Conservation (phyloP, 2,113 vertebrate species). For the Stigmatopora argus region DNA sequence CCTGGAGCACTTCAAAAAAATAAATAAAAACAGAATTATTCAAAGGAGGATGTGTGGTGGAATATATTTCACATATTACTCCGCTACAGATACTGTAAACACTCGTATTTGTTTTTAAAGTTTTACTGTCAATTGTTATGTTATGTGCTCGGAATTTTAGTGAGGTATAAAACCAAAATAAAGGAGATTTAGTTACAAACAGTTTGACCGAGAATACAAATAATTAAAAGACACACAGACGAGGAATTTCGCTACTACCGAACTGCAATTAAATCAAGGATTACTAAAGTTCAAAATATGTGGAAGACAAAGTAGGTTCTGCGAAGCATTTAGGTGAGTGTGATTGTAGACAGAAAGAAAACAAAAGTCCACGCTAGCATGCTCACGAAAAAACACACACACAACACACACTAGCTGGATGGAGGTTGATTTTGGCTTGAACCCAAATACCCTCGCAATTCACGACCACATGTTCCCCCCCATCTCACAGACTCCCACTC, state of each 20-base stretch:
- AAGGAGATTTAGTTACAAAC: too few species aligned
- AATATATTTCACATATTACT: too few species aligned
- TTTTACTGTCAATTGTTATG: too few species aligned
- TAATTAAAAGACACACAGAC: not conserved
- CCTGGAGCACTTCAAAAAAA: not conserved
- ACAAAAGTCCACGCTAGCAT: not conserved
- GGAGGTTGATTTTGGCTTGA: conserved; percentile 52
- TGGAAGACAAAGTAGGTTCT: not conserved
- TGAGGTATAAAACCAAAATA: too few species aligned
- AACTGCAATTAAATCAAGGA: not conserved
- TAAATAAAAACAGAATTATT: not conserved
- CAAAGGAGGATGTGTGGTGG: too few species aligned
- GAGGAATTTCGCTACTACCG: not conserved
- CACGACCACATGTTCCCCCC: conserved; percentile 25
- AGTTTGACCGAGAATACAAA: too few species aligned
- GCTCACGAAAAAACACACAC: conserved; percentile 9
- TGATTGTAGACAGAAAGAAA: conserved; percentile 14
- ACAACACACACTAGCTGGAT: conserved; percentile 27
- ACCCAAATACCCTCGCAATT: conserved; percentile 49
- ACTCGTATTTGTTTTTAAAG: too few species aligned
- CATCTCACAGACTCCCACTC: conserved; percentile 54
- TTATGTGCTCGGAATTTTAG: too few species aligned
- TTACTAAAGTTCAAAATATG: not conserved
- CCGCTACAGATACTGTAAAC: too few species aligned
- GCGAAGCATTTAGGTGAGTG: conserved; percentile 23